Evolutionary conservation across 2,797 vertebrate species (phyloP), one percentile per base, ranked within the genome.

Genomic region (Sebastes alutus): DNA sequence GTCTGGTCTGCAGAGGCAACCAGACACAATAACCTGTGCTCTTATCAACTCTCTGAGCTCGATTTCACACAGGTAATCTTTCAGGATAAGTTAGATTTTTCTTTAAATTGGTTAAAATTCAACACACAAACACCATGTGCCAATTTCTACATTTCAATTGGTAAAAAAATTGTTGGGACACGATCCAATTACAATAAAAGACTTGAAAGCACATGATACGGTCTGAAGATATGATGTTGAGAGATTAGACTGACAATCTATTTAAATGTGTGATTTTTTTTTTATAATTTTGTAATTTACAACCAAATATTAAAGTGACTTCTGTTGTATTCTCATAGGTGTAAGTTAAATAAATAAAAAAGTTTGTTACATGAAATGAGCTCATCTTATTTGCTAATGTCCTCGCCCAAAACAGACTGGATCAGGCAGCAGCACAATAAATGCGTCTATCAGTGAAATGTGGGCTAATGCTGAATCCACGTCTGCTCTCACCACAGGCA

Each of bases 401-500:
- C 7, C 62, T 6, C 1, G 0, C 23, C 58, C 20, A 38, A 72
- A 13, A 65, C 73, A 20, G 32, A 23, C 60, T 25, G 20, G 46
- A 87, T 78, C 27, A 66, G 62, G 16, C 63, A 75, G 60, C 62
- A 73, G 60, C 1, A 13, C 22, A 67, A 81, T 80, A 77, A 87
- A 89, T 49, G 71, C 32, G 11, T 80, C 78, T 11, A 46, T 87
- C 73, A 80, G 55, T 55, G 55, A 90, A 79, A 82, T 63, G 78
- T 38, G 55, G 35, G 55, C 68, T 81, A 72, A 86, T 66, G 80
- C 85, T 82, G 91, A 92, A 83, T 88, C 78, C 78, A 76, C 72
- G 80, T 86, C 77, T 88, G 80, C 79, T 46, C 77, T 82, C 76
- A 82, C 87, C 89, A 87, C 86, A 90, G 75, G 60, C 83, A 88